These are phyloP conservation scores for Cercocebus atys DNA, from an alignment of 2,113 vertebrate species.

Conservation along the genomic window DNA sequence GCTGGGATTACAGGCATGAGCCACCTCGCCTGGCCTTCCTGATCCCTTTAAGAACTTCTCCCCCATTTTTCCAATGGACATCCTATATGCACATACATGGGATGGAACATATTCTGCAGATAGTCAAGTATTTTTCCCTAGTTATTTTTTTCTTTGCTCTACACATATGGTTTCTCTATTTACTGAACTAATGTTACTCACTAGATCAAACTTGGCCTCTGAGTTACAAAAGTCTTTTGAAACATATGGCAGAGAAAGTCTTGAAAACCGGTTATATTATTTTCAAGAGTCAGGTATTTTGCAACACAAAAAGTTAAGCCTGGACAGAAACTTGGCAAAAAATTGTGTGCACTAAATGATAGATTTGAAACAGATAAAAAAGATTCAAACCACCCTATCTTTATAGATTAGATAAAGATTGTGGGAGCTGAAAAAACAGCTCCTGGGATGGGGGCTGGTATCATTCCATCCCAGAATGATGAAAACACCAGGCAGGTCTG, in stretches of 20 bases:
- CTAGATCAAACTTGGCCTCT: neutral
- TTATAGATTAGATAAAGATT: neutral
- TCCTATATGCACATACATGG: neutral
- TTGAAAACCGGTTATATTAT: neutral
- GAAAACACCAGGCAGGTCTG: neutral
- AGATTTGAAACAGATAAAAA: neutral
- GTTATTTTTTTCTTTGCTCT: neutral
- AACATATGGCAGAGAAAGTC: neutral
- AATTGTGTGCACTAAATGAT: neutral
- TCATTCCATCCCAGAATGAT: neutral
- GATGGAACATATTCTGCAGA: neutral
- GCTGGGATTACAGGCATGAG: too few species aligned
- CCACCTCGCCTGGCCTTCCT: neutral
- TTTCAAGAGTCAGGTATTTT: slow-evolving; percentile 16
- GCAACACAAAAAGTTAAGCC: neutral
- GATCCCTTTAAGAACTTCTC: neutral
- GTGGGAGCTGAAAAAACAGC: neutral
- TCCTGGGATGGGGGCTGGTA: neutral
- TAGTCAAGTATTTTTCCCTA: neutral
- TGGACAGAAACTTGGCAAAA: neutral
- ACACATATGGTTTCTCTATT: neutral
- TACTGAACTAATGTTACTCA: neutral
- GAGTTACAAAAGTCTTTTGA: neutral
- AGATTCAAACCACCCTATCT: neutral
- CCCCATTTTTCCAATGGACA: neutral